Conservation (phyloP, 1,140 invertebrate species). For the Gyrodactylus bullatarudis region DNA sequence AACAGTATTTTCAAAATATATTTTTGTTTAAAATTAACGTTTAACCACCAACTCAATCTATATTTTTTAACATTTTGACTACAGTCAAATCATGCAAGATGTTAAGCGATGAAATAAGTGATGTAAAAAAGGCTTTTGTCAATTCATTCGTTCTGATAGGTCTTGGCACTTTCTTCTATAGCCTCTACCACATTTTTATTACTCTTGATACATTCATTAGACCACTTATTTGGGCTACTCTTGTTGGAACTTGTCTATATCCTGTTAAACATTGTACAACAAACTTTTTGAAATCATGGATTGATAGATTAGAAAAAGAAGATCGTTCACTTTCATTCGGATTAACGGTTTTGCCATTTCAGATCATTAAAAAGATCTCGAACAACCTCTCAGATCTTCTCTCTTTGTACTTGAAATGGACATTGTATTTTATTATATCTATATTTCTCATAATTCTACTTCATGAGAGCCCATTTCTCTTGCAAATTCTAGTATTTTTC, state of each 20-base stretch:
- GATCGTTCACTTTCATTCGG: neutral
- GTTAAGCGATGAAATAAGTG: neutral
- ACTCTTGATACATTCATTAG: conserved; percentile 57
- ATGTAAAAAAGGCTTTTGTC: neutral
- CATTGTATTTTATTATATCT: neutral
- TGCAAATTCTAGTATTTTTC: neutral
- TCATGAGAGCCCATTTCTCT: neutral
- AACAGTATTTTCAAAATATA: too few species aligned
- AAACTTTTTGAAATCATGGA: conserved; percentile 33
- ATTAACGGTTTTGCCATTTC: neutral
- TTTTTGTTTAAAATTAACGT: too few species aligned
- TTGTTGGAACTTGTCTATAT: conserved; percentile 55
- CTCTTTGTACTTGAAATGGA: neutral
- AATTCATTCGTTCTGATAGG: neutral
- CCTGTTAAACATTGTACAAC: conserved; percentile 45
- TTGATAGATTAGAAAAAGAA: conserved; percentile 14
- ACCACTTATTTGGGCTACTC: conserved; percentile 57
- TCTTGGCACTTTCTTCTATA: neutral
- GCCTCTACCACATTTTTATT: conserved; percentile 36
- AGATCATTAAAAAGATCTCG: neutral
- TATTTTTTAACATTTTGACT: too few species aligned
- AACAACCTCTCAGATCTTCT: neutral
- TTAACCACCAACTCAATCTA: too few species aligned
- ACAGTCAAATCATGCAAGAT: too few species aligned
- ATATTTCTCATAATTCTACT: neutral